Percentiles rank a stretch among this genome's conserved stretches.
Conservation (phyloP, 2,113 vertebrate species). For the Rhabdornis inornatus region DNA sequence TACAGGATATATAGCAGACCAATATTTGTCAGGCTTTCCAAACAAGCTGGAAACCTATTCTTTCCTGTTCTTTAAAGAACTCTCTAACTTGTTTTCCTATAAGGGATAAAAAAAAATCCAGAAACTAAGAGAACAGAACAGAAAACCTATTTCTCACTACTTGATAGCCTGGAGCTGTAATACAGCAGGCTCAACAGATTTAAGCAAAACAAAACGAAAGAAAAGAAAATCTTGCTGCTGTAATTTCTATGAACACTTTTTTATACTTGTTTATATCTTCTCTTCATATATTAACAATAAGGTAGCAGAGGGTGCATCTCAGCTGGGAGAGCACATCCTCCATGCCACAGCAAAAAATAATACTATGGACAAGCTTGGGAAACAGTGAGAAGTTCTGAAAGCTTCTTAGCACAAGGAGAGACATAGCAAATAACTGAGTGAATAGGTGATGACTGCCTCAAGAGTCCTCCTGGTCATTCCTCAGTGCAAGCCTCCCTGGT, state of each 20-base stretch:
- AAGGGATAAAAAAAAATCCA: not conserved
- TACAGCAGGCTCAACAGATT: not conserved
- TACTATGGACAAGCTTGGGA: not conserved
- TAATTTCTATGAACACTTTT: not conserved
- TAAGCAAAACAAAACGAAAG: not conserved
- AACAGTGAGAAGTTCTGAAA: not conserved
- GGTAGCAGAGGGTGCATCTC: not conserved
- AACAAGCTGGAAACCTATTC: not conserved
- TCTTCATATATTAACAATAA: not conserved
- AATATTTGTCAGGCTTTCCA: constrained; percentile 15
- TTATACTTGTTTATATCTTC: not conserved
- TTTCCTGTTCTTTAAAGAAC: not conserved
- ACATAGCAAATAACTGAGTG: not conserved
- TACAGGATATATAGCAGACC: not conserved
- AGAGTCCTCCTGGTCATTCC: not conserved
- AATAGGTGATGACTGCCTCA: not conserved
- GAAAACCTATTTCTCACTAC: constrained; percentile 35
- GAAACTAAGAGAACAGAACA: not conserved
- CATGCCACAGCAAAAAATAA: not conserved
- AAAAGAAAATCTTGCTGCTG: not conserved
- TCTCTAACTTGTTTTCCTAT: not conserved
- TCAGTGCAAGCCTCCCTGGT: not conserved
- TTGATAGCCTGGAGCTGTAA: constrained; percentile 17
- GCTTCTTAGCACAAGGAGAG: not conserved
- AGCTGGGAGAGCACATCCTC: not conserved